Evolutionary conservation across 2,113 vertebrate species (phyloP).

Genomic region (Buteo buteo): DNA sequence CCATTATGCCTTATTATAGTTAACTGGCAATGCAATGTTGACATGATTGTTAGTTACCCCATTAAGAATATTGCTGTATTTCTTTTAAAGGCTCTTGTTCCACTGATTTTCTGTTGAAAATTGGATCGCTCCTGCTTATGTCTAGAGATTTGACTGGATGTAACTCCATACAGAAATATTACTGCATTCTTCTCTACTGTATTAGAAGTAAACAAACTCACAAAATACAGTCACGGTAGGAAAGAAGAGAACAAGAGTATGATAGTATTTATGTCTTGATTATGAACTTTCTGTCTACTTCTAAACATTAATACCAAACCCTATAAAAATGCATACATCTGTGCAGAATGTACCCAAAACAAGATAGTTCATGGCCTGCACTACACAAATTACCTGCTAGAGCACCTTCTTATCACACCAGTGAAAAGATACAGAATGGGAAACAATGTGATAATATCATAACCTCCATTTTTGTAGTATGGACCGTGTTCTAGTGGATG

Average conservation of each 20-base stretch:
- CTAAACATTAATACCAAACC: neutral
- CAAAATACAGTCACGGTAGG: neutral
- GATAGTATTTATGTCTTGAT: neutral
- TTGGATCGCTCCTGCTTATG: neutral
- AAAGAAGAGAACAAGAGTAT: neutral
- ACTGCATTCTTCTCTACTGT: neutral
- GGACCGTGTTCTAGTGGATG: neutral
- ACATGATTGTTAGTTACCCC: neutral
- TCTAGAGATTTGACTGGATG: neutral
- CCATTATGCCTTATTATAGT: neutral
- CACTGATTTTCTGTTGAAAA: neutral
- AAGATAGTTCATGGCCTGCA: neutral
- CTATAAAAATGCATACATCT: neutral
- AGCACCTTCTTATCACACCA: neutral
- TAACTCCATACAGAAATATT: neutral
- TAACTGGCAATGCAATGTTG: neutral
- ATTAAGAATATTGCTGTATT: neutral
- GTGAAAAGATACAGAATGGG: neutral
- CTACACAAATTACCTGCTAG: neutral
- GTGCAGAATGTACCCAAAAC: neutral
- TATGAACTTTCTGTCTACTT: neutral
- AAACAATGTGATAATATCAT: neutral
- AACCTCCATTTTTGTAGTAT: neutral
- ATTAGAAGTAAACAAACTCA: neutral
- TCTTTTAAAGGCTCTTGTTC: neutral